Evolutionary conservation across 2,113 vertebrate genomes (phyloP).

Genomic region (Siphamia tubifer): DNA sequence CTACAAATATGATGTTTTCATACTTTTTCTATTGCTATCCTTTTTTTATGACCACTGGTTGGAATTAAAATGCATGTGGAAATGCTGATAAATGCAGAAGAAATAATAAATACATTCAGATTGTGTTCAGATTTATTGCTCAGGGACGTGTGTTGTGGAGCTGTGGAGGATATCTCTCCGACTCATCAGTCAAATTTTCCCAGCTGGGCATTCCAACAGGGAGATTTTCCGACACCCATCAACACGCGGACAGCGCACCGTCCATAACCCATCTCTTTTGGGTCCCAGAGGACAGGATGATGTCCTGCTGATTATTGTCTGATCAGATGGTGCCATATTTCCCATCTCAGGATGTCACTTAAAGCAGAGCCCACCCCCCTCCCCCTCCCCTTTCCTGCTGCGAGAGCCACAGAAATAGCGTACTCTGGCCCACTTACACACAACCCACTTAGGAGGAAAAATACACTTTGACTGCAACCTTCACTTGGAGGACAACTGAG

Average conservation of each 20-base stretch:
- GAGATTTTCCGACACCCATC: background rate
- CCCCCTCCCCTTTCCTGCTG: slow-evolving; percentile 3
- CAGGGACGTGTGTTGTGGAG: background rate
- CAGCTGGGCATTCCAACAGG: background rate
- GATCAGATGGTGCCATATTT: slow-evolving; percentile 17
- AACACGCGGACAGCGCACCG: background rate
- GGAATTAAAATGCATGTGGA: background rate
- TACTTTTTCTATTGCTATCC: no score
- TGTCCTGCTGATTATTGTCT: slow-evolving; percentile 2
- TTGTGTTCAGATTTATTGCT: background rate
- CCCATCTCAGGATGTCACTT: slow-evolving; percentile 7
- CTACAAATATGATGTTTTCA: no score
- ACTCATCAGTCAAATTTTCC: background rate
- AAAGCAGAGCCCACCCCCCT: slow-evolving; percentile 3
- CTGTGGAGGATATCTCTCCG: background rate
- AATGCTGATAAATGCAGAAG: background rate
- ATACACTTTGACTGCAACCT: slow-evolving; percentile 41
- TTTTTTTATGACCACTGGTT: background rate
- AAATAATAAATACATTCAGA: background rate
- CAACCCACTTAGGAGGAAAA: slow-evolving; percentile 53
- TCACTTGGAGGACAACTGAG: slow-evolving; percentile 31
- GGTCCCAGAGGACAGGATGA: background rate
- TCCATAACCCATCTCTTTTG: background rate
- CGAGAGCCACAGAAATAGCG: slow-evolving; percentile 49
- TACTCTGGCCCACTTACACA: slow-evolving; percentile 55